Conservation (phyloP, 2,888 invertebrate species). For the Eristalinus aeneus region DNA sequence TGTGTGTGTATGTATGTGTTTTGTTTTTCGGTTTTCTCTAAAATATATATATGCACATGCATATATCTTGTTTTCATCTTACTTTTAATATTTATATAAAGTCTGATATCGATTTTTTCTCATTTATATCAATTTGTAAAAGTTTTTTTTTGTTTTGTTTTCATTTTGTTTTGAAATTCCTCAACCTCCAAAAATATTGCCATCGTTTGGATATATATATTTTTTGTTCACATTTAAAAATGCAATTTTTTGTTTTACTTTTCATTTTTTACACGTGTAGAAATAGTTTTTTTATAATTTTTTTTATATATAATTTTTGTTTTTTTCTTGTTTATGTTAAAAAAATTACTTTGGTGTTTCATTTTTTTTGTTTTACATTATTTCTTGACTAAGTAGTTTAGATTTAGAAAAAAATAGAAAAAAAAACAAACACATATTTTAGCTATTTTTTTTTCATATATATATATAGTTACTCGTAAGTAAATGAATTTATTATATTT, state of each 20-base stretch:
- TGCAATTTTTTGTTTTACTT: conserved; percentile 28
- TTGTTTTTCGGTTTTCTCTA: conserved; percentile 29
- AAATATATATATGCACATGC: conserved; percentile 61
- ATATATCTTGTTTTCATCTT: conserved; percentile 56
- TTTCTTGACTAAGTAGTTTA: conserved; percentile 65
- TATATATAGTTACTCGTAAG: conserved; percentile 22
- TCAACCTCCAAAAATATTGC: conserved; percentile 77
- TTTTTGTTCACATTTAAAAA: conserved; percentile 62
- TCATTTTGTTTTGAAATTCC: conserved; percentile 69
- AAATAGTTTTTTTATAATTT: conserved; percentile 41
- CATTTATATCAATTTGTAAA: conserved; percentile 61
- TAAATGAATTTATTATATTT: neutral
- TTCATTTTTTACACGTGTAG: conserved; percentile 51
- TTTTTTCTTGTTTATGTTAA: conserved; percentile 34
- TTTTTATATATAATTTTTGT: conserved; percentile 30
- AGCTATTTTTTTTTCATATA: conserved; percentile 46
- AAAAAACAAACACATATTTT: conserved; percentile 51
- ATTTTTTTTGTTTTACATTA: conserved; percentile 50
- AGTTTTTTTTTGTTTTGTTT: conserved; percentile 51
- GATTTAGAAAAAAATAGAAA: conserved; percentile 53
- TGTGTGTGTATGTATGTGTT: conserved; percentile 35
- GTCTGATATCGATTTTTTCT: conserved; percentile 64
- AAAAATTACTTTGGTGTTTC: conserved; percentile 64
- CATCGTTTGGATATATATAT: conserved; percentile 73
- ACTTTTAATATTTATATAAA: conserved; percentile 64